A percentile compares a stretch with the other conserved stretches of the same genome.
These are phyloP conservation scores for Ischnus inquisitorius DNA, from an alignment of 2,888 invertebrate genomes.

Conservation along the genomic window DNA sequence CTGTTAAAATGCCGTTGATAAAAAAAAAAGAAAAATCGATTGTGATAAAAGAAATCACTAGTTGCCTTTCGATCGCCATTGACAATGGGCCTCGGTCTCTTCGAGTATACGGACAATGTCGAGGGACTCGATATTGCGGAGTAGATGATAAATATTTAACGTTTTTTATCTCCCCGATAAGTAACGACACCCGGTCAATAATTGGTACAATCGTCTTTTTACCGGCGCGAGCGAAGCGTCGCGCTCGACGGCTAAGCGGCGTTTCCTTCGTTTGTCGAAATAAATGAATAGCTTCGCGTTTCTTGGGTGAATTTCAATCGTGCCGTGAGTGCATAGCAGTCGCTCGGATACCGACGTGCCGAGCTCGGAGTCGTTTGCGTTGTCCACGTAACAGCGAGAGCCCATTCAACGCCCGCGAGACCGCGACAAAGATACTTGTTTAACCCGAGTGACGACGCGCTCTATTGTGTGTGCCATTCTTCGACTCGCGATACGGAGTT, in stretches of 20 bases:
- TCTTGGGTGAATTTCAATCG: conserved; percentile 54
- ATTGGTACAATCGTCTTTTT: background rate
- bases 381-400: conserved; percentile 49
- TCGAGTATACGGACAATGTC: background rate
- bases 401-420: conserved; percentile 48
- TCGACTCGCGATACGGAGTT: conserved; percentile 45
- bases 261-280: conserved; percentile 25
- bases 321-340: conserved; percentile 5
- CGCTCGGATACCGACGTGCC: conserved; percentile 33
- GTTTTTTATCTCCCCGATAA: background rate
- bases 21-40: background rate
- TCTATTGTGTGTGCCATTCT: conserved; percentile 57
- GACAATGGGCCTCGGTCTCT: background rate
- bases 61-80: conserved; percentile 8
- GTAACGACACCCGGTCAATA: background rate
- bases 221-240: background rate
- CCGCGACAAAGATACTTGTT: conserved; percentile 22
- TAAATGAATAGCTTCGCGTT: conserved; percentile 49
- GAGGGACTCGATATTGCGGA: background rate
- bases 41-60: conserved; percentile 10
- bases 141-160: background rate
- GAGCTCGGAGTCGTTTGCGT: conserved; percentile 2
- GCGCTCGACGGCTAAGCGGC: conserved; percentile 18
- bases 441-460: conserved; percentile 13
- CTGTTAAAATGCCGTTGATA: background rate